A percentile compares a stretch with the other conserved stretches of the same genome.
Conservation (phyloP, 2,888 invertebrate genomes). For the Acrobasis repandana region DNA sequence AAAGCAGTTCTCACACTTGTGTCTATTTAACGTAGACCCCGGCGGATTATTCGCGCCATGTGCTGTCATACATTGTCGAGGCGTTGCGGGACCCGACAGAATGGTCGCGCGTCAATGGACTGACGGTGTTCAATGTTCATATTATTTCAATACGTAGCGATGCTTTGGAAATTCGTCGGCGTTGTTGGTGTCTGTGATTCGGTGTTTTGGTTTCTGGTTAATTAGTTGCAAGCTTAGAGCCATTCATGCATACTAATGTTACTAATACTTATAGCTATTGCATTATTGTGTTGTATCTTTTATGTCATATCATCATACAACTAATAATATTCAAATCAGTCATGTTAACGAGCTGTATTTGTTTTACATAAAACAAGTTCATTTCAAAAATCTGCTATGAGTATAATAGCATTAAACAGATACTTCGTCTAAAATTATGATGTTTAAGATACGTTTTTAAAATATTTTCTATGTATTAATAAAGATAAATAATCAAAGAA, state of each 20-base stretch:
- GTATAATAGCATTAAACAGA: too few relatives aligned
- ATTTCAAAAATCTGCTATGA: too few relatives aligned
- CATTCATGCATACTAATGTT: neutral
- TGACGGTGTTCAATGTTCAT: conserved; percentile 36
- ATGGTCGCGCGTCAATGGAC: conserved; percentile 36
- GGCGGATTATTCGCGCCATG: conserved; percentile 19
- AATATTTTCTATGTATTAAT: too few relatives aligned
- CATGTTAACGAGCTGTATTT: too few relatives aligned
- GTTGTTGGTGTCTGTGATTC: conserved; percentile 6
- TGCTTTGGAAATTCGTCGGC: conserved; percentile 15
- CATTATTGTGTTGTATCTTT: too few relatives aligned
- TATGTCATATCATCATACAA: too few relatives aligned
- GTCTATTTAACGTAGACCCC: conserved; percentile 37
- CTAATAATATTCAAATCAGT: too few relatives aligned
- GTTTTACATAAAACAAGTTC: too few relatives aligned
- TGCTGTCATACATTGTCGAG: conserved; percentile 30
- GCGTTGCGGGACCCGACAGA: conserved; percentile 25
- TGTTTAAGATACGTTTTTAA: too few relatives aligned
- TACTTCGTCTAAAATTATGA: too few relatives aligned
- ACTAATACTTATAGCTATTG: too few relatives aligned
- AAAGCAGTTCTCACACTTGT: conserved; percentile 52
- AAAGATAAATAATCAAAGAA: too few relatives aligned
- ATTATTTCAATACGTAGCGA: conserved; percentile 33
- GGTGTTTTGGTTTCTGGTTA: conserved; percentile 10
- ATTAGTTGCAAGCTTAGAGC: neutral